A percentile compares a stretch with the other conserved stretches of the same genome.
Conservation (phyloP, 1,140 invertebrate species). For the Whitmania pigra region DNA sequence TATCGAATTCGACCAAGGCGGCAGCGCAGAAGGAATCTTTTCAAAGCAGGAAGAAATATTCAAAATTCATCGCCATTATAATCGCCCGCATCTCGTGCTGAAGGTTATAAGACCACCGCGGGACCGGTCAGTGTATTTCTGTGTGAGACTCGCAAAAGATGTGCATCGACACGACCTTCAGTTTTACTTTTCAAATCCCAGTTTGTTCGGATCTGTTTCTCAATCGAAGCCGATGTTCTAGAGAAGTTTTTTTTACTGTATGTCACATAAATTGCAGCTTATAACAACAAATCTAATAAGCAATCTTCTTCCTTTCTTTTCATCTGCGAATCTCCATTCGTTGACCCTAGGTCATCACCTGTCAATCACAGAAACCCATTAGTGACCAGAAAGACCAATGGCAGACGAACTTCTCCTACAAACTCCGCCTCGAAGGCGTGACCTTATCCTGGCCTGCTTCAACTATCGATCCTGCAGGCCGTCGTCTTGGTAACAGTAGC, state of each 20-base stretch:
- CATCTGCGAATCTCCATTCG: constrained; percentile 15
- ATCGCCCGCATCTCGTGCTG: constrained; percentile 6
- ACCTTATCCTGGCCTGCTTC: constrained; percentile 5
- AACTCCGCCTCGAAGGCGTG: constrained; percentile 10
- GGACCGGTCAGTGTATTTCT: constrained; percentile 2
- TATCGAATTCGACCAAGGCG: too few relatives aligned
- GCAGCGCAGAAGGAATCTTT: too few relatives aligned
- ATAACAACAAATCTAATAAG: constrained; percentile 10
- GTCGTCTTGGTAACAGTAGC: constrained; percentile 12
- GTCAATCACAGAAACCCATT: constrained; percentile 4
- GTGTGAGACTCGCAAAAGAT: neutral
- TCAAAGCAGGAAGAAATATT: constrained; percentile 7
- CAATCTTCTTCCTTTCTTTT: constrained; percentile 15
- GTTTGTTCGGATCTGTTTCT: constrained; percentile 1
- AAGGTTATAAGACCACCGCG: constrained; percentile 7
- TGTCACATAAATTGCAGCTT: too few relatives aligned
- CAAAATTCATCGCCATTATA: constrained; percentile 13
- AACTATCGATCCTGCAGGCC: constrained; percentile 12
- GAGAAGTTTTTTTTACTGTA: too few relatives aligned
- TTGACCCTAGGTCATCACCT: constrained; percentile 10
- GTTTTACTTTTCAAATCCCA: neutral
- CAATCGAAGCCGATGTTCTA: neutral
- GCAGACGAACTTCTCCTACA: neutral
- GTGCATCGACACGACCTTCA: neutral
- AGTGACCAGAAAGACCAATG: constrained; percentile 9